Conservation (phyloP, 2,113 vertebrate species). For the Montifringilla adamsi region DNA sequence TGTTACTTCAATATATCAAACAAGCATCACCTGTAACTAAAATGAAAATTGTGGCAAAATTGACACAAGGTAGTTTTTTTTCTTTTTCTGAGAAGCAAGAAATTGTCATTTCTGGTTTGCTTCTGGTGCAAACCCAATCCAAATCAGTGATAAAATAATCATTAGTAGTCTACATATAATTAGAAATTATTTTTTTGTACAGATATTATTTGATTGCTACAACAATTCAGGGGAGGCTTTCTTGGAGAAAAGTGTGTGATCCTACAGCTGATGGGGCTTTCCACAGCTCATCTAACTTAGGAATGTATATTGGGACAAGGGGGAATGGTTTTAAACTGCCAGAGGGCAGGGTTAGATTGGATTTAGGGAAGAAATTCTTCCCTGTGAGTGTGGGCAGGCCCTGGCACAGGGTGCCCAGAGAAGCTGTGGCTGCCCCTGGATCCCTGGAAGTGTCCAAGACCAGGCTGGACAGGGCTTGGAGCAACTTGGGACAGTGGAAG, state of each 20-base stretch:
- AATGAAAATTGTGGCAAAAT: background rate
- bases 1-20: background rate
- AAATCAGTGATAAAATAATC: background rate
- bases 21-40: background rate
- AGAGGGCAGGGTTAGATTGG: background rate
- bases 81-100: background rate
- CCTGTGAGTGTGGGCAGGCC: accelerated
- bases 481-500: accelerated
- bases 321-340: background rate
- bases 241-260: background rate
- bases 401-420: background rate
- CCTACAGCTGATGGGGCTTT: background rate
- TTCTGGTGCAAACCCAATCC: background rate
- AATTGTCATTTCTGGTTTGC: background rate
- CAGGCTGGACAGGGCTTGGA: background rate
- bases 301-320: background rate
- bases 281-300: background rate
- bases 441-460: background rate
- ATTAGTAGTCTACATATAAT: background rate
- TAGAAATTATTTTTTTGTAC: background rate
- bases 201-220: background rate
- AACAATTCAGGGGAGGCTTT: background rate
- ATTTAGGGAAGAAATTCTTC: background rate
- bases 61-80: background rate
- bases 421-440: background rate